phyloP scores from a whole-genome alignment of 1,140 invertebrate species.

The Eurosta solidaginis region DNA sequence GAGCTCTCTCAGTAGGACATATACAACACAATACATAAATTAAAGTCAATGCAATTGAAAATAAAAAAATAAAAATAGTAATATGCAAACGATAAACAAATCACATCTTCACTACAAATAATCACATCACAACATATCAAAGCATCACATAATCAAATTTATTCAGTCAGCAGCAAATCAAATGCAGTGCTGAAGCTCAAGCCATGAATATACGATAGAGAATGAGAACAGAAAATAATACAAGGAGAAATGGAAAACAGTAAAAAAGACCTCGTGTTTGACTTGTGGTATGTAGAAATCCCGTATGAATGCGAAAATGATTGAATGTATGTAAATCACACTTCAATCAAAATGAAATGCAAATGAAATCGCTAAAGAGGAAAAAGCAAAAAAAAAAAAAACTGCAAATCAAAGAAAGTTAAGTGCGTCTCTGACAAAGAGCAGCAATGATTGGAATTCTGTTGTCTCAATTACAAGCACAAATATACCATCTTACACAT shows the following conservation, averaged over 20 bases:
- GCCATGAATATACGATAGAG: background rate
- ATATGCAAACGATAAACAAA: background rate
- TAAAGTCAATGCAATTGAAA: background rate
- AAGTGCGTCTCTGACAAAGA: background rate
- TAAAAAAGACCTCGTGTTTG: background rate
- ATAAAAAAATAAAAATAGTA: background rate
- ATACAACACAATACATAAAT: background rate
- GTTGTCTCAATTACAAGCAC: background rate
- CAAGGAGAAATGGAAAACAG: background rate
- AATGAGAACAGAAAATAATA: background rate
- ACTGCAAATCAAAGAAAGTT: background rate
- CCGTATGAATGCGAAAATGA: background rate
- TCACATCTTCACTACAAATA: background rate
- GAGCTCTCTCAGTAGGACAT: too few species aligned
- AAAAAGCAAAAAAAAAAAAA: background rate
- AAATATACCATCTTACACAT: background rate
- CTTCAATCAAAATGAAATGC: conserved; percentile 29
- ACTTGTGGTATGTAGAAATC: background rate
- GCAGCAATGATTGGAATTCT: conserved; percentile 9
- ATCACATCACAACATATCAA: background rate
- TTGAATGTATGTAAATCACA: background rate
- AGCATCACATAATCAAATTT: conserved; percentile 7
- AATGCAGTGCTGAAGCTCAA: conserved; percentile 15
- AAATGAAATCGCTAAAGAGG: conserved; percentile 22
- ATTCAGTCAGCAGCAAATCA: conserved; percentile 26